phyloP scores from a whole-genome alignment of 53 echinoderm and acorn worm species.

The Glandiceps talaboti region DNA sequence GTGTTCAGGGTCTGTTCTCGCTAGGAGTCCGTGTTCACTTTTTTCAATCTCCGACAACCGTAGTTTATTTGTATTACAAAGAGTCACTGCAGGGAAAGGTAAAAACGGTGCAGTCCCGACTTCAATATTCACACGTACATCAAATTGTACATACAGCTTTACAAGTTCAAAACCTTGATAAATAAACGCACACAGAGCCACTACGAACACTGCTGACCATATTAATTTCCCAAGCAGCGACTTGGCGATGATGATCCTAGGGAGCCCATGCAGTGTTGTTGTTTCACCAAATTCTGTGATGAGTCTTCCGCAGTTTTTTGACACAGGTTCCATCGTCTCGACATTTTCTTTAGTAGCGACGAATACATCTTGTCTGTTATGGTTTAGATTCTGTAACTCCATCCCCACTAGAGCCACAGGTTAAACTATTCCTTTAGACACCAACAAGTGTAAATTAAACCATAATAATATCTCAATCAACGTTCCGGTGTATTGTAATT shows the following conservation, averaged over 20 bases:
- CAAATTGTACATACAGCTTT: not conserved
- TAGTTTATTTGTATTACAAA: not conserved
- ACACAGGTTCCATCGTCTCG: not conserved
- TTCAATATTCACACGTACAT: not conserved
- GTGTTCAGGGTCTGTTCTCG: not conserved
- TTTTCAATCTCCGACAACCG: not conserved
- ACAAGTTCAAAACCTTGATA: not conserved
- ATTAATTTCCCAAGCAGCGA: not conserved
- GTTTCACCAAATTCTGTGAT: not conserved
- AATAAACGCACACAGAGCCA: not conserved
- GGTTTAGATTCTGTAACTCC: too few relatives aligned
- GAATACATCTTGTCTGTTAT: too few relatives aligned
- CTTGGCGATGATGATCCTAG: not conserved
- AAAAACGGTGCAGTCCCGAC: not conserved
- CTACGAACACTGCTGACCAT: not conserved
- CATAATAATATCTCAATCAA: too few relatives aligned
- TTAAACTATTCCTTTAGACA: too few relatives aligned
- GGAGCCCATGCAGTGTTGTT: not conserved
- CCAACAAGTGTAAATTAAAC: too few relatives aligned
- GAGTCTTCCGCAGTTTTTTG: not conserved
- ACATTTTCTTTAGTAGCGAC: too few relatives aligned
- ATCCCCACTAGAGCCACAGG: too few relatives aligned
- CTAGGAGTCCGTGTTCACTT: not conserved
- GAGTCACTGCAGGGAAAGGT: not conserved
- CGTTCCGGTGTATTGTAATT: too few relatives aligned